Conservation (phyloP, 2,797 vertebrate genomes). For the Enteromius argenteus region DNA sequence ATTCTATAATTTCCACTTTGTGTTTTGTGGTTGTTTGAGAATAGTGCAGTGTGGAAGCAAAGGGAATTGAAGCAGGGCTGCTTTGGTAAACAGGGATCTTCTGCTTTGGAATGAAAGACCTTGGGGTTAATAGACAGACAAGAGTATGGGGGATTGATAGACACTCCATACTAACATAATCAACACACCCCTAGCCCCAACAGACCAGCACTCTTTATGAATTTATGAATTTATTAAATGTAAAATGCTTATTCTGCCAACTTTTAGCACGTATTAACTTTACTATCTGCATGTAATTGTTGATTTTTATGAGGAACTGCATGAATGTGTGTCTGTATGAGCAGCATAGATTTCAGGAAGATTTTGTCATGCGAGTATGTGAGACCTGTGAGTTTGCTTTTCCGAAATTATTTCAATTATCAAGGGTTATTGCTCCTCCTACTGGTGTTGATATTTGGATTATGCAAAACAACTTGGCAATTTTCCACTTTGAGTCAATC, state of each 20-base stretch:
- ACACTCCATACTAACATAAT: constrained; percentile 67
- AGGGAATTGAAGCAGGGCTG: constrained; percentile 1
- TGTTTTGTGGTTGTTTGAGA: not conserved
- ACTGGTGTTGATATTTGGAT: constrained; percentile 68
- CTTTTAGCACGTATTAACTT: constrained; percentile 22
- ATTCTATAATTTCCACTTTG: not conserved
- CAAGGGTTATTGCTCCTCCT: constrained; percentile 46
- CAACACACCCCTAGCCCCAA: constrained; percentile 68
- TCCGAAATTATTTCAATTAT: constrained; percentile 66
- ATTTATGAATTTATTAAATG: constrained; percentile 27
- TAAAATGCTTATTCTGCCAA: constrained; percentile 15
- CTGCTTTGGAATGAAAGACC: constrained; percentile 76
- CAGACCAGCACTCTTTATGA: constrained; percentile 69
- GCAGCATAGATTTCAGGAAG: not conserved
- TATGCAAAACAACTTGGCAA: constrained; percentile 67
- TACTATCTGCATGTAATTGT: not conserved
- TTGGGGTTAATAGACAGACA: constrained; percentile 83
- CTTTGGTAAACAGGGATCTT: constrained; percentile 54
- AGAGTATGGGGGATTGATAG: constrained; percentile 86
- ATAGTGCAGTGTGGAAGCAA: not conserved
- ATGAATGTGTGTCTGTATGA: not conserved
- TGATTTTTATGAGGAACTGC: not conserved
- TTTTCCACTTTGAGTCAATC: constrained; percentile 65
- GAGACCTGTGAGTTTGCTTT: constrained; percentile 65
- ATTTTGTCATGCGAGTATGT: constrained; percentile 54